These are phyloP conservation scores for Ptilodon capucinus DNA, from an alignment of 2,888 invertebrate genomes.

Conservation along the genomic window DNA sequence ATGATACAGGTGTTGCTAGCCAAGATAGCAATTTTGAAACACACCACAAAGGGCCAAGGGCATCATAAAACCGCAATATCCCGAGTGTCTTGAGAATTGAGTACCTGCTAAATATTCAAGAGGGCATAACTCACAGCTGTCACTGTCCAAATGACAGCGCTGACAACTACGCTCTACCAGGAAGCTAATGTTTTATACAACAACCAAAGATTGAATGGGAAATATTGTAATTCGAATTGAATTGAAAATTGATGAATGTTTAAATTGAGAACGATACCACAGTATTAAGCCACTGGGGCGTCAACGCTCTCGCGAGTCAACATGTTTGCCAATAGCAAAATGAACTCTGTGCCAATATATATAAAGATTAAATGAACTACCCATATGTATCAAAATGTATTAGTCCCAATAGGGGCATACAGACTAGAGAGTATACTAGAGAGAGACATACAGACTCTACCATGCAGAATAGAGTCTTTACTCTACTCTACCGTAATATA, in stretches of 20 bases:
- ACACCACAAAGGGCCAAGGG: neutral
- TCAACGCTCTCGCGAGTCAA: no score
- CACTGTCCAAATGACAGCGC: slow-evolving; percentile 24
- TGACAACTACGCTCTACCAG: slow-evolving; percentile 34
- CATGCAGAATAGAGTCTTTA: neutral
- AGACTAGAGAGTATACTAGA: no score
- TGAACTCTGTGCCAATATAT: no score
- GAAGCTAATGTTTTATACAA: slow-evolving; percentile 52
- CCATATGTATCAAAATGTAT: no score
- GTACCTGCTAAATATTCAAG: slow-evolving; percentile 61
- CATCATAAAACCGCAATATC: slow-evolving; percentile 25
- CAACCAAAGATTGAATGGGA: slow-evolving; percentile 39
- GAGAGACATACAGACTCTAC: no score
- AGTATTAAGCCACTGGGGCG: no score
- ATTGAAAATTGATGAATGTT: slow-evolving; percentile 2
- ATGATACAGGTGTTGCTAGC: no score
- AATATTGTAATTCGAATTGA: slow-evolving; percentile 27
- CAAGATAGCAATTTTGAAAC: neutral
- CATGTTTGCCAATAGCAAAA: no score
- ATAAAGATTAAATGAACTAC: no score
- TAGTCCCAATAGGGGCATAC: no score
- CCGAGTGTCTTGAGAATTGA: slow-evolving; percentile 4
- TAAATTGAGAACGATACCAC: neutral
- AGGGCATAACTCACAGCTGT: slow-evolving; percentile 45
- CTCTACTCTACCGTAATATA: neutral